phyloP scores from a whole-genome alignment of 1,140 invertebrate species.

The Drosophila pruinosa region DNA sequence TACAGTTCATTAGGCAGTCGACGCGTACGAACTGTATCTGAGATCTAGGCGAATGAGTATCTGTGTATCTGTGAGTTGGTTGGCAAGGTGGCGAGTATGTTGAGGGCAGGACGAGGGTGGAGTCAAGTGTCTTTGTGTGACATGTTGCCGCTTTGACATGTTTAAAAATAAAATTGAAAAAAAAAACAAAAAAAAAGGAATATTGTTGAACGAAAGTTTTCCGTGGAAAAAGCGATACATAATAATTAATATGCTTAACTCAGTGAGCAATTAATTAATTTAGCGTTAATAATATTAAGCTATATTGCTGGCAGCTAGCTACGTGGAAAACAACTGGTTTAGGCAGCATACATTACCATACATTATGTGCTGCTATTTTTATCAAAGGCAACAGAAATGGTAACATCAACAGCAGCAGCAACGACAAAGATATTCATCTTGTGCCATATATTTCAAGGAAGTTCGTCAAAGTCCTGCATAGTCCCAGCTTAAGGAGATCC shows the following conservation, averaged over 20 bases:
- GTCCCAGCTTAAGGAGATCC: neutral
- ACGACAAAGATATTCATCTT: conserved; percentile 13
- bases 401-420: neutral
- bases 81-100: neutral
- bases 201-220: conserved; percentile 28
- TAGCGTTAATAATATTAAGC: conserved; percentile 66
- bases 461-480: conserved; percentile 55
- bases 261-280: conserved; percentile 77
- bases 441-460: conserved; percentile 32
- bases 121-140: conserved; percentile 1
- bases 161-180: conserved; percentile 66
- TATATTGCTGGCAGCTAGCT: neutral
- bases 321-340: neutral
- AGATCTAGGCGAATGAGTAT: conserved; percentile 37
- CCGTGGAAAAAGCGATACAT: conserved; percentile 2
- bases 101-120: neutral
- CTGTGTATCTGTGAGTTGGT: conserved; percentile 5
- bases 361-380: conserved; percentile 47
- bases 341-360: conserved; percentile 16
- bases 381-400: conserved; percentile 2
- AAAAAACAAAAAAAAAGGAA: neutral
- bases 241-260: conserved; percentile 54
- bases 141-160: conserved; percentile 57
- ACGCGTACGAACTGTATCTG: conserved; percentile 37
- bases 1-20: conserved; percentile 66